These are phyloP conservation scores for Columba guinea DNA, from an alignment of 2,797 vertebrate species.

Conservation along the genomic window DNA sequence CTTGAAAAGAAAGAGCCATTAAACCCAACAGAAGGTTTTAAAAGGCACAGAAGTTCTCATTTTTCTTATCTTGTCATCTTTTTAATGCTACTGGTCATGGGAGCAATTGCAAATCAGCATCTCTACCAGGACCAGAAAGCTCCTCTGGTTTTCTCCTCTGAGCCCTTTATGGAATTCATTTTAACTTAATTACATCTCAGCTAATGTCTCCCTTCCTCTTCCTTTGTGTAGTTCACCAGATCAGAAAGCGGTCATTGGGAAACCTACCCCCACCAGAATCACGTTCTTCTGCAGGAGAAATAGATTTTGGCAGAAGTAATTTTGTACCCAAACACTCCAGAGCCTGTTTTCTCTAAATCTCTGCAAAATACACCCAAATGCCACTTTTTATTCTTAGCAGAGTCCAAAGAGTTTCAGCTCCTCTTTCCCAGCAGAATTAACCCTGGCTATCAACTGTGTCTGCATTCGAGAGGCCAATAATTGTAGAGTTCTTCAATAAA, in stretches of 20 bases:
- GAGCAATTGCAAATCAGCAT: background rate
- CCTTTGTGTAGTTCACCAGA: background rate
- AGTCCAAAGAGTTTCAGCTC: background rate
- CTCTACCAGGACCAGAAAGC: background rate
- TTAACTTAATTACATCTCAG: background rate
- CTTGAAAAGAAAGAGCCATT: background rate
- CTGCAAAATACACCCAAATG: background rate
- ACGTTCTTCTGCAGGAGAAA: background rate
- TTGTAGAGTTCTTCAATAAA: background rate
- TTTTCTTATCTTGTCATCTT: background rate
- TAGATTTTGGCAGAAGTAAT: background rate
- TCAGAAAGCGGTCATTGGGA: background rate
- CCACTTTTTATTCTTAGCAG: background rate
- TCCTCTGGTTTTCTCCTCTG: background rate
- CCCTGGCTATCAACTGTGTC: rapidly evolving
- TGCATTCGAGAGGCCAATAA: background rate
- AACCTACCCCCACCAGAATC: background rate
- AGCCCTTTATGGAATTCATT: background rate
- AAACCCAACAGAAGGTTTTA: background rate
- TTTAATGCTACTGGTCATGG: background rate
- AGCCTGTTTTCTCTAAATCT: background rate
- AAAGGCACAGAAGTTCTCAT: background rate
- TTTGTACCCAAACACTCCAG: background rate
- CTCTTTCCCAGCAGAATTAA: background rate
- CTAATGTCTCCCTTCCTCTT: background rate